A percentile compares a stretch with the other conserved stretches of the same genome.
Conservation (phyloP, 2,888 invertebrate genomes). For the Ditula angustiorana region DNA sequence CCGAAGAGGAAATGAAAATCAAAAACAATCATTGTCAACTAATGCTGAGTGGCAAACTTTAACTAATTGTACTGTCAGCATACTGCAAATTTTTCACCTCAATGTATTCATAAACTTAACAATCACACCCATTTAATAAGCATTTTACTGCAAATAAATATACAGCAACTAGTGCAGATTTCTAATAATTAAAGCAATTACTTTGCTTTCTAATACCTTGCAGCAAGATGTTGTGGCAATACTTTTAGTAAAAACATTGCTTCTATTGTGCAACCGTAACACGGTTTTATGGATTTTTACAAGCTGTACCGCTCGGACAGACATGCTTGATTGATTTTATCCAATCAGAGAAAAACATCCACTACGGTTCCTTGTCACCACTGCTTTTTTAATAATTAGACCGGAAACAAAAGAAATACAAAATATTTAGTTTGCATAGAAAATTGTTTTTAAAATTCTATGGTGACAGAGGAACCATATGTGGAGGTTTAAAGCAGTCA, state of each 20-base stretch:
- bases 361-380: conserved; percentile 76
- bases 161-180: background rate
- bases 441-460: conserved; percentile 18
- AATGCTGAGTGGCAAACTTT: too few relatives aligned
- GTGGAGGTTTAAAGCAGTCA: conserved; percentile 58
- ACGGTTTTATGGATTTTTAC: conserved; percentile 57
- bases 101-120: background rate
- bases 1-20: too few relatives aligned
- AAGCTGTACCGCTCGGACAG: conserved; percentile 62
- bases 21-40: too few relatives aligned
- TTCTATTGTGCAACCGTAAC: conserved; percentile 63
- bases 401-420: conserved; percentile 68
- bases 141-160: background rate
- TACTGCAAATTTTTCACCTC: background rate
- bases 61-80: too few relatives aligned
- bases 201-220: conserved; percentile 70
- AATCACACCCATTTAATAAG: background rate
- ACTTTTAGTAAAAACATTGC: conserved; percentile 65
- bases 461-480: conserved; percentile 76
- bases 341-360: conserved; percentile 51
- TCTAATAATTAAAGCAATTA: conserved; percentile 3
- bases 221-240: conserved; percentile 74
- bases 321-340: conserved; percentile 66
- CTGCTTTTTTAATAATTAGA: conserved; percentile 55
- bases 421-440: conserved; percentile 7